Percentiles rank a stretch among this genome's conserved stretches.
Evolutionary conservation across 2,113 vertebrate genomes (phyloP).

Genomic region (Antigone vipio): DNA sequence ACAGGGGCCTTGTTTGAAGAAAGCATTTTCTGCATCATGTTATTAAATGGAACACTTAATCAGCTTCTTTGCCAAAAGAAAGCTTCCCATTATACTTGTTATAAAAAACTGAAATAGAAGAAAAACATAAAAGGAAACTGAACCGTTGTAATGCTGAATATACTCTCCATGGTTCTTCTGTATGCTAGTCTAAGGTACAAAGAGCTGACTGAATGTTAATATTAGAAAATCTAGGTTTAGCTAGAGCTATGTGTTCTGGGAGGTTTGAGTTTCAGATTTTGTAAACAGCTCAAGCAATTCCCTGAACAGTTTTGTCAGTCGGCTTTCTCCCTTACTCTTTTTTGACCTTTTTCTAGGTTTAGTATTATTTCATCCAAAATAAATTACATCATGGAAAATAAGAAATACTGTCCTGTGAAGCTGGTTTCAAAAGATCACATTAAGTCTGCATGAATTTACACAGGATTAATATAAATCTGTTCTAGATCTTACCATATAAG

Average conservation of each 20-base stretch:
- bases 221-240: neutral
- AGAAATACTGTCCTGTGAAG: constrained; percentile 29
- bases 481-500: neutral
- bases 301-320: neutral
- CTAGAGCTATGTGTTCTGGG: neutral
- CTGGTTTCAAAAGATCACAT: constrained; percentile 23
- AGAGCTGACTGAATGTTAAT: neutral
- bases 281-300: constrained; percentile 51
- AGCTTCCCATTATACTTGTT: constrained; percentile 31
- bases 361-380: constrained; percentile 44
- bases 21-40: constrained; percentile 41
- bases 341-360: constrained; percentile 19
- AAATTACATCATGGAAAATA: constrained; percentile 54
- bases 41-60: constrained; percentile 69
- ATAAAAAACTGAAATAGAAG: constrained; percentile 9
- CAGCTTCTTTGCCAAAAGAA: constrained; percentile 54
- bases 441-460: constrained; percentile 30
- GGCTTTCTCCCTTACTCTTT: neutral
- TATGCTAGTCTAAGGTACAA: neutral
- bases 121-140: neutral
- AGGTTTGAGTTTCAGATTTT: constrained; percentile 39
- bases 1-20: constrained; percentile 1
- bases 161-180: neutral
- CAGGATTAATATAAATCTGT: neutral
- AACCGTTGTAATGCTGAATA: neutral